Base-by-base conservation (phyloP, 2,888 invertebrate genomes). In the Eupithecia insigniata region DNA sequence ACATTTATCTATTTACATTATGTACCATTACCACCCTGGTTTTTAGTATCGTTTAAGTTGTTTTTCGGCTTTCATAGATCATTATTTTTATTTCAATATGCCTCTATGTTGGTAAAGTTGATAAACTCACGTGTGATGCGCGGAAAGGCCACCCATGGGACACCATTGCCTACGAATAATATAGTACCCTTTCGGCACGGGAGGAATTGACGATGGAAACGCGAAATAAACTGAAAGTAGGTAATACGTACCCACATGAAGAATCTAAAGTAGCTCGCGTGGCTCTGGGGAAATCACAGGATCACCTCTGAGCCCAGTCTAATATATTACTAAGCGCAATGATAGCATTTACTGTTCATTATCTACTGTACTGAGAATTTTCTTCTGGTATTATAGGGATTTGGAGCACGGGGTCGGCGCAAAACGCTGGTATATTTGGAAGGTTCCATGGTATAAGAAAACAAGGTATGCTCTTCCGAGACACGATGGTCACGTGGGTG, bases 221-320 rank as follows among this genome's bases (percentile, higher is more conserved):
- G 79, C 77, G 73, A 76, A 78, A 79, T 80, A 79, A 79, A 76
- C 71, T 74, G 78, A 75, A 79, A 79, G 77, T 76, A 75, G 78
- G 77, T 73, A 78, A 78, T 77, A 79, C 34, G 75, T 79, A 78
- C 80, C 77, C 82, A 77, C 78, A 78, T 78, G 80, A 80, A 79
- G 81, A 78, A 79, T 78, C 81, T 79, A 80, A 79, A 83, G 81
- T 81, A 82, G 84, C 80, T 73, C 81, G 79, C 80, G 79, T 72
- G 80, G 77, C 88, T 85, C 88, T 55, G 69, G 89, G 89, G 89
- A 89, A 90, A 90, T 90, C 88, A 88, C 79, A 81, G 80, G 81
- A 84, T 46, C 60, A 84, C 83, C 82, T 82, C 82, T 82, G 82
- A 86, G 81, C 81, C 76, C 80, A 78, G 74, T 76, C 76, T 80